A percentile compares a stretch with the other conserved stretches of the same genome.
phyloP scores from a whole-genome alignment of 2,113 vertebrate genomes.

The Oophaga pumilio region DNA sequence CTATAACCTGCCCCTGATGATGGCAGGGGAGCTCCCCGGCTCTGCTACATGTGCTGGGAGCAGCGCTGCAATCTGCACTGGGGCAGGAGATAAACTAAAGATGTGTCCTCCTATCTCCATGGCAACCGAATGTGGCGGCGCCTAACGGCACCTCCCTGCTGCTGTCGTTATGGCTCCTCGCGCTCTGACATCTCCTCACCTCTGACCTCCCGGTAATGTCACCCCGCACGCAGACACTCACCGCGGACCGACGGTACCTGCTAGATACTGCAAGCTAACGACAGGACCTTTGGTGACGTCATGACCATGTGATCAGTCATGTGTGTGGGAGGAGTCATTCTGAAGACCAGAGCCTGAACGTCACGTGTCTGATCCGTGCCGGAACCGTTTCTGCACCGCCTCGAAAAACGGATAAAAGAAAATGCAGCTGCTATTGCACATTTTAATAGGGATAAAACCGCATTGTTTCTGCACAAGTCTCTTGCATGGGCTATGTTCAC shows the following conservation, averaged over 20 bases:
- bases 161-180: not conserved
- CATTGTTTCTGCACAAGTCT: too few species aligned
- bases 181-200: not conserved
- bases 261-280: not conserved
- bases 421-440: too few species aligned
- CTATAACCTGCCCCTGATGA: too few species aligned
- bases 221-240: not conserved
- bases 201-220: not conserved
- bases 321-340: not conserved
- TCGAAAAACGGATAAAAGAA: too few species aligned
- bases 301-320: not conserved
- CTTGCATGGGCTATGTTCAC: too few species aligned
- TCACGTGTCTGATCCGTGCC: too few species aligned
- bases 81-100: not conserved
- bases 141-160: not conserved
- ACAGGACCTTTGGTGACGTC: not conserved
- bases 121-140: not conserved
- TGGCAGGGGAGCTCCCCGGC: not conserved
- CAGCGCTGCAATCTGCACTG: not conserved
- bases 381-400: too few species aligned
- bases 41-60: not conserved
- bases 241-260: not conserved
- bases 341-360: not conserved
- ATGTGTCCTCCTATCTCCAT: conserved; percentile 38
- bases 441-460: too few species aligned